Percentiles rank a stretch among this genome's conserved stretches.
Conservation (phyloP, 1,140 invertebrate genomes). For the Seison nebaliae region DNA sequence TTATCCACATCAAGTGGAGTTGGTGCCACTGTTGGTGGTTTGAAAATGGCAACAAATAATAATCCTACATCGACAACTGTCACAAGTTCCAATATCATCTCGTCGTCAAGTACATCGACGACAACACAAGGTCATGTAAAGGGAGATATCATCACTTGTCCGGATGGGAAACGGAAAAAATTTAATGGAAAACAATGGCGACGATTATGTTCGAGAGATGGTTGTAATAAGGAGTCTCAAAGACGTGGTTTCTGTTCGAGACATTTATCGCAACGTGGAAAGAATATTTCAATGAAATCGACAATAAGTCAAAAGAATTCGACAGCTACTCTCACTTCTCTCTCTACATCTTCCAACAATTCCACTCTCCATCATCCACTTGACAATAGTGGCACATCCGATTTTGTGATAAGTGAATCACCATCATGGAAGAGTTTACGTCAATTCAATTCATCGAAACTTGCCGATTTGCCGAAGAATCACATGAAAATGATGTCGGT, state of each 20-base stretch:
- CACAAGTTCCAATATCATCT: constrained; percentile 22
- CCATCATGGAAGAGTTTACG: not conserved
- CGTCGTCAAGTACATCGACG: constrained; percentile 56
- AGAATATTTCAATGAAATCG: not conserved
- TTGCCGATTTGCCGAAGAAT: no score
- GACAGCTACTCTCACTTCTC: not conserved
- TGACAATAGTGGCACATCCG: not conserved
- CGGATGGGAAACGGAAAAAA: constrained; percentile 84
- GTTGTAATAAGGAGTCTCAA: constrained; percentile 91
- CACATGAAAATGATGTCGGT: no score
- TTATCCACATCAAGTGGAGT: not conserved
- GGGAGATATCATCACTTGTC: constrained; percentile 79
- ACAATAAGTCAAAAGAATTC: not conserved
- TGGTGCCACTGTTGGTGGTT: not conserved
- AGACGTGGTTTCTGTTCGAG: constrained; percentile 73
- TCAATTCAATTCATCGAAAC: not conserved
- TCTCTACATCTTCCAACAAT: not conserved
- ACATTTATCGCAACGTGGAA: constrained; percentile 52
- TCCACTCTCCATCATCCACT: not conserved
- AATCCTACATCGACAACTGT: not conserved
- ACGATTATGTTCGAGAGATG: constrained; percentile 66
- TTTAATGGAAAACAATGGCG: constrained; percentile 99
- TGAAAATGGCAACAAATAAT: not conserved
- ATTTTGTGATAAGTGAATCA: not conserved
- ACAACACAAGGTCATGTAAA: constrained; percentile 32